Base-by-base conservation (phyloP, 2,888 invertebrate species). In the Pristionchus entomophagus region DNA sequence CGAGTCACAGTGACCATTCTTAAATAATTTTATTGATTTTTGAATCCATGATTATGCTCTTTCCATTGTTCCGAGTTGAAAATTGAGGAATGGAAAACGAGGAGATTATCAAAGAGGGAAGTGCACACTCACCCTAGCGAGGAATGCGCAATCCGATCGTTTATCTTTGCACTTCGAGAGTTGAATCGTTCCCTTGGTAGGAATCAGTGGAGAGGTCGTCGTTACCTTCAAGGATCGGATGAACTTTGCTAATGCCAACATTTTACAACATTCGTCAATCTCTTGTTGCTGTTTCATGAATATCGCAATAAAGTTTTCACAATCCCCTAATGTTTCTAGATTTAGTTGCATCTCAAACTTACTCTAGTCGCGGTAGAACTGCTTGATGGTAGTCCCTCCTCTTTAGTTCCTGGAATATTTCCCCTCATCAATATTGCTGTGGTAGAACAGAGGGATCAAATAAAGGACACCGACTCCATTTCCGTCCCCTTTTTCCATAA, bases 1-100 rank as follows among this genome's bases (percentile, higher is more conserved):
- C 62, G 92, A 91, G 45, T 91, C 91, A 84, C 93, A 93, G 59
- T 92, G 91, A n/a, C 93, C 91, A n/a, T 45, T 22, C 62, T 84
- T 45, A 5, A 80, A 80, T n/a, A 77, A n/a, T 29, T 26, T 59
- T 26, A 8, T 59, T 59, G 12, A 59, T 59, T 59, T 1, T 78
- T n/a, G n/a, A n/a, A n/a, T n/a, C n/a, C n/a, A n/a, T n/a, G n/a
- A n/a, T n/a, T n/a, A n/a, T n/a, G n/a, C n/a, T n/a, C n/a, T n/a
- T n/a, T n/a, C n/a, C n/a, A n/a, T n/a, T n/a, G n/a, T n/a, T n/a
- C n/a, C 6, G 22, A 3, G 17, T 77, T 77, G n/a, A 45, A 45
- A 45, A 45, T 45, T 19, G 4, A 1, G 1, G 8, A 45, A 19
- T 8, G 12, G 32, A 49, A n/a, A 51, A 1, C 65, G 29, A 65